phyloP scores from a whole-genome alignment of 2,888 invertebrate species.

The Luffia ferchaultella region DNA sequence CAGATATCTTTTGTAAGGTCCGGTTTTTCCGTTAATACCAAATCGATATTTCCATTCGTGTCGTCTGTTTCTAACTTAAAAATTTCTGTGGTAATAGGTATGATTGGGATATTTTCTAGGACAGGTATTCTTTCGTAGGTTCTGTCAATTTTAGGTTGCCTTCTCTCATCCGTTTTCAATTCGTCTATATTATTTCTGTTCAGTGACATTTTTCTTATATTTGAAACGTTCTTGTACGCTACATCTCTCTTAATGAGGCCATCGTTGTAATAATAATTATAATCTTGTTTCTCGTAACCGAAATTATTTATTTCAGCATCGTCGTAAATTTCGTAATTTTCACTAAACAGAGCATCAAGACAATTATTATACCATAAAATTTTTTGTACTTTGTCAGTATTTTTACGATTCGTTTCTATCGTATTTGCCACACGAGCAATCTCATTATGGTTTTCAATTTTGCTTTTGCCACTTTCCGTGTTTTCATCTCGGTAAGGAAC shows the following conservation, averaged over 20 bases:
- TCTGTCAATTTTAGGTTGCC: conserved; percentile 25
- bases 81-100: conserved; percentile 42
- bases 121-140: background rate
- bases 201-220: conserved; percentile 36
- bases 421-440: conserved; percentile 22
- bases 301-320: too few species aligned
- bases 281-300: background rate
- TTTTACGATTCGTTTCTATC: conserved; percentile 9
- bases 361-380: background rate
- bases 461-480: conserved; percentile 28
- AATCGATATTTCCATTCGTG: conserved; percentile 28
- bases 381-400: too few species aligned
- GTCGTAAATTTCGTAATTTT: background rate
- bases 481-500: conserved; percentile 31
- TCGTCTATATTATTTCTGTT: conserved; percentile 37
- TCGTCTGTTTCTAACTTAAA: conserved; percentile 24
- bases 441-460: conserved; percentile 30
- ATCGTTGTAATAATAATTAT: conserved; percentile 27
- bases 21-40: conserved; percentile 33
- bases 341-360: background rate
- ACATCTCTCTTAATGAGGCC: conserved; percentile 31
- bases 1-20: conserved; percentile 41
- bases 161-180: conserved; percentile 31
- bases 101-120: background rate
- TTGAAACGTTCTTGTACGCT: conserved; percentile 25